These are phyloP conservation scores for Drosophila flavopinicola DNA, from an alignment of 2,888 invertebrate species.

Conservation along the genomic window DNA sequence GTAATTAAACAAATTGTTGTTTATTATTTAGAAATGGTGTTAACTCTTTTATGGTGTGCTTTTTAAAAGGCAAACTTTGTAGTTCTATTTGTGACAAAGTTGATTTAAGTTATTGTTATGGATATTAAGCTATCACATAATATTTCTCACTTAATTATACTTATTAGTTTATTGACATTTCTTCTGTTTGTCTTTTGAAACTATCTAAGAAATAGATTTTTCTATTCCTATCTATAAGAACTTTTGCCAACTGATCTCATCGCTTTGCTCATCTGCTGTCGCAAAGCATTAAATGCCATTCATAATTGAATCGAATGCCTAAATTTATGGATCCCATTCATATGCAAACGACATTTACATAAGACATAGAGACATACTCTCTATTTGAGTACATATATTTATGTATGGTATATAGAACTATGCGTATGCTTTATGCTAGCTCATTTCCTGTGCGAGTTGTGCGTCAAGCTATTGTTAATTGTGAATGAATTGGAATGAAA, in stretches of 20 bases:
- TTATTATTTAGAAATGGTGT: background rate
- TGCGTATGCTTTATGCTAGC: constrained; percentile 20
- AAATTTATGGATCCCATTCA: constrained; percentile 17
- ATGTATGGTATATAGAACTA: background rate
- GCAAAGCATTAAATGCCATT: constrained; percentile 3
- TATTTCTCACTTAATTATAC: no score
- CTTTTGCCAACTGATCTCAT: constrained; percentile 48
- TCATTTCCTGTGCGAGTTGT: constrained; percentile 55
- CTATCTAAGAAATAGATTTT: constrained; percentile 3
- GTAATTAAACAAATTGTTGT: background rate
- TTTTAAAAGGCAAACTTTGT: no score
- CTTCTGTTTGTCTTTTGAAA: no score
- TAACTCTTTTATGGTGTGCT: background rate
- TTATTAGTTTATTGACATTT: no score
- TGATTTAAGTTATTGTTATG: no score
- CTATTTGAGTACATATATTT: background rate
- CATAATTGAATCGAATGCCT: constrained; percentile 47
- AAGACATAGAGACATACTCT: constrained; percentile 7
- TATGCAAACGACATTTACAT: constrained; percentile 21
- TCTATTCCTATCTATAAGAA: constrained; percentile 9
- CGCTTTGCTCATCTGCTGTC: constrained; percentile 20
- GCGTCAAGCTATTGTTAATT: constrained; percentile 52
- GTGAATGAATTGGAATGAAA: constrained; percentile 50
- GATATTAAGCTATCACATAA: no score
- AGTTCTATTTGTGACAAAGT: no score